Conservation (phyloP, 2,113 vertebrate genomes). For the Platysteira castanea region DNA sequence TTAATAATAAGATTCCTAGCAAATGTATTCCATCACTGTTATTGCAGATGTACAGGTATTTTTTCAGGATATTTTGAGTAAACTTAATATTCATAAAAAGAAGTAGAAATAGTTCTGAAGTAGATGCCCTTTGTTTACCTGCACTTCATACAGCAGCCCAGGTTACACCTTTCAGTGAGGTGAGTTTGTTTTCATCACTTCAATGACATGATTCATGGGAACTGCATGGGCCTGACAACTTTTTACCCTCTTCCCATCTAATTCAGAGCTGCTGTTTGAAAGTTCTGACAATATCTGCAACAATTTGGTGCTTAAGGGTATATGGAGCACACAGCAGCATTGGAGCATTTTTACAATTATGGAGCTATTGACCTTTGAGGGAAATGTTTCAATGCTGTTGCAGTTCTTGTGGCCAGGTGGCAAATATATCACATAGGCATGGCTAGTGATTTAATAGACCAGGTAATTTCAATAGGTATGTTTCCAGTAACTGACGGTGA, state of each 20-base stretch:
- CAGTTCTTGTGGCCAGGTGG: neutral
- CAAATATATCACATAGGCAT: neutral
- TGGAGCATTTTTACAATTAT: neutral
- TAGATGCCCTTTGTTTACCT: neutral
- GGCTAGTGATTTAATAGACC: neutral
- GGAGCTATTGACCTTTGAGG: neutral
- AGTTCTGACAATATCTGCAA: neutral
- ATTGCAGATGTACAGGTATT: neutral
- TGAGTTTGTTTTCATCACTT: neutral
- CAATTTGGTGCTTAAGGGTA: neutral
- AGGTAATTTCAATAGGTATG: neutral
- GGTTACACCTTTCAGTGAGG: neutral
- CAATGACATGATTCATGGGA: neutral
- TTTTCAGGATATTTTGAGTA: neutral
- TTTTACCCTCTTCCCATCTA: neutral
- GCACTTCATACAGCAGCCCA: neutral
- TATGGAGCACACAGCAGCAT: neutral
- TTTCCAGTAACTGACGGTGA: neutral
- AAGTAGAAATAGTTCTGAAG: neutral
- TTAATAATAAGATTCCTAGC: neutral
- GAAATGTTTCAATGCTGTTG: neutral
- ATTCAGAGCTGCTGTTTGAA: neutral
- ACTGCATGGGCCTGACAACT: neutral
- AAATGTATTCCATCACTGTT: neutral
- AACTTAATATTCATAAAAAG: neutral